Conservation (phyloP, 2,113 vertebrate genomes). For the Larimichthys polyactis region DNA sequence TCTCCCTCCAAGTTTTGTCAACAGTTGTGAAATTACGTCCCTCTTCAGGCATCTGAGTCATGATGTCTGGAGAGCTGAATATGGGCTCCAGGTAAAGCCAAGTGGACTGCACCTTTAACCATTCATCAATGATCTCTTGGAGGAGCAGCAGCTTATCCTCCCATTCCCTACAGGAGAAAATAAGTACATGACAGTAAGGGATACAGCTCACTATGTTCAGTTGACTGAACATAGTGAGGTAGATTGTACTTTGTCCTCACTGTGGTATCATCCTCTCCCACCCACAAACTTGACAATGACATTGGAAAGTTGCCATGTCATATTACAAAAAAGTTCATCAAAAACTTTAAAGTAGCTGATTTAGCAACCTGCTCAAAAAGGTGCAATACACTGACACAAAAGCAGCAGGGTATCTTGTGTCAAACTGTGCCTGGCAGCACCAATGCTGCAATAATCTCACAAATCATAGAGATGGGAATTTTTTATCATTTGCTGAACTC, state of each 20-base stretch:
- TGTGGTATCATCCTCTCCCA: constrained; percentile 6
- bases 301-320: neutral
- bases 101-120: constrained; percentile 91
- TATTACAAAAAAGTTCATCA: neutral
- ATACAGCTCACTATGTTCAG: neutral
- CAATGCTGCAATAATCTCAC: constrained; percentile 17
- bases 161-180: constrained; percentile 84
- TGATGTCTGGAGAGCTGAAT: constrained; percentile 92
- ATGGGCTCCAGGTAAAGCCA: constrained; percentile 93
- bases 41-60: constrained; percentile 92
- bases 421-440: constrained; percentile 25
- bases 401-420: neutral
- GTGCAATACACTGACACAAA: constrained; percentile 1
- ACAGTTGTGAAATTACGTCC: constrained; percentile 86
- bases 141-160: constrained; percentile 88
- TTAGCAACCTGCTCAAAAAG: neutral
- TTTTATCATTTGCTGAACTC: neutral
- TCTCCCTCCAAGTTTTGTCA: constrained; percentile 89
- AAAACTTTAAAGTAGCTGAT: neutral
- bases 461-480: constrained; percentile 2
- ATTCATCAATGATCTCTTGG: constrained; percentile 91
- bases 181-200: neutral
- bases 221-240: too few species aligned
- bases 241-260: neutral
- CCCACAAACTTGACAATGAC: neutral